Evolutionary conservation across 2,113 vertebrate genomes (phyloP).

Genomic region (Phrynosoma platyrhinos): DNA sequence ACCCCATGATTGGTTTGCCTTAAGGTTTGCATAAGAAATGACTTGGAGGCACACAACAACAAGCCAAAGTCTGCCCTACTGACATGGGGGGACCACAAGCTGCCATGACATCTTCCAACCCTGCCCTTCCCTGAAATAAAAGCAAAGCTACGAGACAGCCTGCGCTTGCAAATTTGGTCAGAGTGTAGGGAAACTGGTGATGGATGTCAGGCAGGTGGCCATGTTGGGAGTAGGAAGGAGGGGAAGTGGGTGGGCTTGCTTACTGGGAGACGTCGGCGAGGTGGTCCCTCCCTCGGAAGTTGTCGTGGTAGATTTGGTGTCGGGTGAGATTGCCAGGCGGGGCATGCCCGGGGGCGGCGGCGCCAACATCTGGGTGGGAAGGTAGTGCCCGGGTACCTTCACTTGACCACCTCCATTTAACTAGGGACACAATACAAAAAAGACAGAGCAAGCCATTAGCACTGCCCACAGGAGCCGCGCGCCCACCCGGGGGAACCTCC

Average conservation of each 20-base stretch:
- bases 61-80: no score
- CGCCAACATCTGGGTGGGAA: conserved; percentile 92
- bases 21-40: no score
- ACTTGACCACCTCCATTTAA: conserved; percentile 94
- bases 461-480: conserved; percentile 11
- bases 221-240: background rate
- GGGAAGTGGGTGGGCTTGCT: conserved; percentile 70
- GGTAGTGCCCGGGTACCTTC: conserved; percentile 92
- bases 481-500: background rate
- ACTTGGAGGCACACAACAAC: no score
- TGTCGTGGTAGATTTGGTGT: conserved; percentile 90
- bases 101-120: background rate
- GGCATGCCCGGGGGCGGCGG: conserved; percentile 87
- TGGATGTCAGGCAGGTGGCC: background rate
- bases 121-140: background rate
- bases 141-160: background rate
- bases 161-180: background rate
- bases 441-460: conserved; percentile 74
- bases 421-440: conserved; percentile 81
- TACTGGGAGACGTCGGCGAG: conserved; percentile 92
- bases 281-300: conserved; percentile 87
- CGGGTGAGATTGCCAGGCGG: conserved; percentile 85
- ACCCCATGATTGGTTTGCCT: no score
- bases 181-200: background rate
- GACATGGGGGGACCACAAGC: no score